Conservation (phyloP, 2,113 vertebrate genomes). For the Nestor notabilis region DNA sequence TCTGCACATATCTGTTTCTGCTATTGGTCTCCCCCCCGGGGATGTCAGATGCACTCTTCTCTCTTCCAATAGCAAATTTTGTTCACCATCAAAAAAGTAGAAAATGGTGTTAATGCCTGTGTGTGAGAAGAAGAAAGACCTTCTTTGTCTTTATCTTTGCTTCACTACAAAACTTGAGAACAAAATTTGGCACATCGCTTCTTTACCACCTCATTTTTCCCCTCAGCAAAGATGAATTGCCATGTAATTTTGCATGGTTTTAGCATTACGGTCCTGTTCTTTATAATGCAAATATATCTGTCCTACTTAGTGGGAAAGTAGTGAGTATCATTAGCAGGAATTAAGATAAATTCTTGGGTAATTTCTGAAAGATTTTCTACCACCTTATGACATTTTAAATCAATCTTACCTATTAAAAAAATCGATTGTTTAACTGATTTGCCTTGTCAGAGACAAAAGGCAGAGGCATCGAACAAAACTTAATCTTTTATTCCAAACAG, state of each 20-base stretch:
- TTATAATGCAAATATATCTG: neutral
- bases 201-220: neutral
- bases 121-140: neutral
- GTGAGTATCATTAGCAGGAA: neutral
- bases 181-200: neutral
- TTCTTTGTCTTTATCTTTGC: neutral
- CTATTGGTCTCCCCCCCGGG: neutral
- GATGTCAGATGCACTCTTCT: neutral
- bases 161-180: neutral
- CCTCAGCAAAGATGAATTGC: neutral
- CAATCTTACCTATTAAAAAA: neutral
- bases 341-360: neutral
- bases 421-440: neutral
- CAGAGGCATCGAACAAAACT: neutral
- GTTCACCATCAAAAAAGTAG: neutral
- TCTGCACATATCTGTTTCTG: neutral
- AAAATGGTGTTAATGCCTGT: neutral
- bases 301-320: neutral
- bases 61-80: neutral
- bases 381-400: neutral
- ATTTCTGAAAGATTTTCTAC: constrained; percentile 7
- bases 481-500: neutral
- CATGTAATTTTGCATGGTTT: neutral
- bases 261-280: neutral
- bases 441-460: neutral